These are phyloP conservation scores for Stegodyphus dumicola DNA, from an alignment of 1,140 invertebrate genomes.

Conservation along the genomic window DNA sequence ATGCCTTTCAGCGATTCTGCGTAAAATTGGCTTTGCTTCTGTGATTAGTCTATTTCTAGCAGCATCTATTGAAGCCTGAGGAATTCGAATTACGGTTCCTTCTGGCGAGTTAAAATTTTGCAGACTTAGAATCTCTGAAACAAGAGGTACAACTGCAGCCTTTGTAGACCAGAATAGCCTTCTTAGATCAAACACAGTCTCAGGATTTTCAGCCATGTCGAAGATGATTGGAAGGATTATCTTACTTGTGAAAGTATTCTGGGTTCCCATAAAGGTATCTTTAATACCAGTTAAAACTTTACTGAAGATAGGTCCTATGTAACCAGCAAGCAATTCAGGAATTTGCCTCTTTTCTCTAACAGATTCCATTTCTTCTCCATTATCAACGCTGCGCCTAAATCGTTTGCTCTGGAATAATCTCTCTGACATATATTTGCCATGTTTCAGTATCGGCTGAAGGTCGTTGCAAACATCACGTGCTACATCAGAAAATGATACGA, in stretches of 20 bases:
- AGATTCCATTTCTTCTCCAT: too few species aligned
- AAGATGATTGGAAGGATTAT: background rate
- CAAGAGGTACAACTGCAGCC: background rate
- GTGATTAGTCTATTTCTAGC: background rate
- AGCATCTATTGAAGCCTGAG: background rate
- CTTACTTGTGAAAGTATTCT: background rate
- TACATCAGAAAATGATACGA: too few species aligned
- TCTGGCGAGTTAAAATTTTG: background rate
- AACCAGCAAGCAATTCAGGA: too few species aligned
- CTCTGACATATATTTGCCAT: too few species aligned
- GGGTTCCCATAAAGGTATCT: background rate
- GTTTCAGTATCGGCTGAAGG: too few species aligned
- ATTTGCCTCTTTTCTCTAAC: background rate
- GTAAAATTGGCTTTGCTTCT: background rate
- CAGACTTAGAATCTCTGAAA: background rate
- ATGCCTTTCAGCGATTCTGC: background rate
- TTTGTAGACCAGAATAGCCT: background rate
- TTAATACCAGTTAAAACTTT: background rate
- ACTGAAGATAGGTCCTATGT: background rate
- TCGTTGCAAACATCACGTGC: too few species aligned
- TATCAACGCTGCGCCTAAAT: too few species aligned
- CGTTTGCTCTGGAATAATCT: too few species aligned
- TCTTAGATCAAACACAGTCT: background rate
- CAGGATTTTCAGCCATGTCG: background rate
- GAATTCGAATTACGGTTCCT: conserved; percentile 4